Evolutionary conservation across 2,113 vertebrate species (phyloP).

Genomic region (Strix uralensis): DNA sequence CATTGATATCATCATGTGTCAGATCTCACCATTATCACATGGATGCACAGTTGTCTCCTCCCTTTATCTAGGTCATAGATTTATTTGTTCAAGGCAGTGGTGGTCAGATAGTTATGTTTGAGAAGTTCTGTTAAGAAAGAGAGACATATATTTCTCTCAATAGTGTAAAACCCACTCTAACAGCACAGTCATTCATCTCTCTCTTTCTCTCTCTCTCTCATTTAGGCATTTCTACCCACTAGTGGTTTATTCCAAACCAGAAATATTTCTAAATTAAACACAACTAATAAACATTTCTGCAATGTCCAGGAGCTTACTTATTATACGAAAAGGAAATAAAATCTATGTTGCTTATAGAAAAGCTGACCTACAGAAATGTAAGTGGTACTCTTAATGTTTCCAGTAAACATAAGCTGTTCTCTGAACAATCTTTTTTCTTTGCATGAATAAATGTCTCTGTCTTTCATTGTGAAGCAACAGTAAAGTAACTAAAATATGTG

Average conservation of each 20-base stretch:
- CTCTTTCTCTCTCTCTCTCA: background rate
- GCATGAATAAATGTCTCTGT: background rate
- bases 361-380: background rate
- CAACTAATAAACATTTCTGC: background rate
- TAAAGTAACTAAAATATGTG: background rate
- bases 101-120: background rate
- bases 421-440: background rate
- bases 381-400: background rate
- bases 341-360: background rate
- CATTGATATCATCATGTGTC: background rate
- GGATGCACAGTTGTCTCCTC: background rate
- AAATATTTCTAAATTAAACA: background rate
- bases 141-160: background rate
- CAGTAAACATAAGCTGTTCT: background rate
- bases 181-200: background rate
- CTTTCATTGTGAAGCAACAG: background rate
- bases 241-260: background rate
- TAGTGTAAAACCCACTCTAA: background rate
- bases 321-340: background rate
- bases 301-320: background rate
- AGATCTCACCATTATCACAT: background rate
- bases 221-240: background rate
- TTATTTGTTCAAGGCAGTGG: background rate
- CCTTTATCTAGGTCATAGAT: background rate
- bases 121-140: background rate